phyloP scores from a whole-genome alignment of 2,113 vertebrate species.

The Sander lucioperca region DNA sequence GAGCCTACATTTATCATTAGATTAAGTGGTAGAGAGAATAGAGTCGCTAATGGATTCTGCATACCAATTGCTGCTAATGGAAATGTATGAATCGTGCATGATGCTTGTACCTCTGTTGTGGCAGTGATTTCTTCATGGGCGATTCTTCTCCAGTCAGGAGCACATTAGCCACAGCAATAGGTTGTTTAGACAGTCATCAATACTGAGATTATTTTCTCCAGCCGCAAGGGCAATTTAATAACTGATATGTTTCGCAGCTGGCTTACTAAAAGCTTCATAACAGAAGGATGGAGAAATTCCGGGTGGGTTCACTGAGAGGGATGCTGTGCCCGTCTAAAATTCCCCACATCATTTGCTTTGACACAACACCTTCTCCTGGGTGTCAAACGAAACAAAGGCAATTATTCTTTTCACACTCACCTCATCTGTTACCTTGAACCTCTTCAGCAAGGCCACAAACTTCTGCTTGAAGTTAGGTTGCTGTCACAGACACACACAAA shows the following conservation, averaged over 20 bases:
- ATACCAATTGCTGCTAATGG: constrained; percentile 51
- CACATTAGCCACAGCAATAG: constrained; percentile 40
- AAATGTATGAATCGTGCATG: constrained; percentile 53
- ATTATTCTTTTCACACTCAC: constrained; percentile 66
- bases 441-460: constrained; percentile 87
- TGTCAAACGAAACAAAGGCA: constrained; percentile 27
- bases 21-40: constrained; percentile 47
- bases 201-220: constrained; percentile 39
- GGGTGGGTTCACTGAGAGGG: not conserved
- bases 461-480: constrained; percentile 90
- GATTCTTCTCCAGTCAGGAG: constrained; percentile 29
- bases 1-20: constrained; percentile 42
- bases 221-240: constrained; percentile 51
- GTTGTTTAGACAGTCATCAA: constrained; percentile 58
- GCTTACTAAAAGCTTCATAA: constrained; percentile 43
- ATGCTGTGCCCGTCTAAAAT: not conserved
- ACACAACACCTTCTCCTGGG: constrained; percentile 6
- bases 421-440: constrained; percentile 89
- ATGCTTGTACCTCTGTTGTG: constrained; percentile 20
- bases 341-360: constrained; percentile 15
- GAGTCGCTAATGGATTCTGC: constrained; percentile 57
- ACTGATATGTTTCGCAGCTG: constrained; percentile 45
- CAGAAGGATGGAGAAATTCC: constrained; percentile 2
- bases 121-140: constrained; percentile 41
- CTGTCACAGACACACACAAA: constrained; percentile 62